These are phyloP conservation scores for Meliscaeva auricollis DNA, from an alignment of 2,888 invertebrate genomes.

Conservation along the genomic window DNA sequence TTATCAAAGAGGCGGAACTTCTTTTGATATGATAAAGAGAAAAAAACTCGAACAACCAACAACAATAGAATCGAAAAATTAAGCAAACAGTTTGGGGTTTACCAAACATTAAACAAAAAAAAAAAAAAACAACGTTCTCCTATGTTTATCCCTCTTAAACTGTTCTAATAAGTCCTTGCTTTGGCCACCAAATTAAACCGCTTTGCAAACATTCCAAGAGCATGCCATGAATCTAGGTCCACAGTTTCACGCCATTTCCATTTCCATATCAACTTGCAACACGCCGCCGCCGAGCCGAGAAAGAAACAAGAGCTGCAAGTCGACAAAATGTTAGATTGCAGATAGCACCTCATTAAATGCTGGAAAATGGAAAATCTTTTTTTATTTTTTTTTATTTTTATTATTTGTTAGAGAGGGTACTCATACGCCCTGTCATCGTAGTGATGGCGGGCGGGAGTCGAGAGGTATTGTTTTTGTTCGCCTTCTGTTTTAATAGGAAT, in stretches of 20 bases:
- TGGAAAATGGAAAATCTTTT: constrained; percentile 24
- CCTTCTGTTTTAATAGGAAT: constrained; percentile 44
- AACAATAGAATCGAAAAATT: background rate
- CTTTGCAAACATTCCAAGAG: constrained; percentile 60
- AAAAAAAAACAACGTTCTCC: constrained; percentile 3
- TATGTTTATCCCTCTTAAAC: constrained; percentile 44
- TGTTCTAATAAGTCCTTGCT: constrained; percentile 53
- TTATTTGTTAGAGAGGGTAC: background rate
- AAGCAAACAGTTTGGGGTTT: background rate
- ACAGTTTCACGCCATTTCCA: constrained; percentile 24
- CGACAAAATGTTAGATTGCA: constrained; percentile 59
- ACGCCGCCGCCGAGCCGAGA: background rate
- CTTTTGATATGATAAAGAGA: constrained; percentile 21
- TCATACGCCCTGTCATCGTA: background rate
- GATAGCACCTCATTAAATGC: constrained; percentile 64
- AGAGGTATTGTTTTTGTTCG: constrained; percentile 35
- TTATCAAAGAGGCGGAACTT: constrained; percentile 61
- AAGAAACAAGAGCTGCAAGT: constrained; percentile 12
- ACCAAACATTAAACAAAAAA: constrained; percentile 5
- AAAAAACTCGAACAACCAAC: background rate
- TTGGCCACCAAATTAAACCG: constrained; percentile 67
- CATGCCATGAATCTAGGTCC: constrained; percentile 5
- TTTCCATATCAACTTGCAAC: background rate
- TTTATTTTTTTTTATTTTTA: constrained; percentile 18
- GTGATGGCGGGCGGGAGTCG: background rate